Percentiles rank a stretch among this genome's conserved stretches.
phyloP scores from a whole-genome alignment of 2,113 vertebrate species.

The Turdus rufiventris region DNA sequence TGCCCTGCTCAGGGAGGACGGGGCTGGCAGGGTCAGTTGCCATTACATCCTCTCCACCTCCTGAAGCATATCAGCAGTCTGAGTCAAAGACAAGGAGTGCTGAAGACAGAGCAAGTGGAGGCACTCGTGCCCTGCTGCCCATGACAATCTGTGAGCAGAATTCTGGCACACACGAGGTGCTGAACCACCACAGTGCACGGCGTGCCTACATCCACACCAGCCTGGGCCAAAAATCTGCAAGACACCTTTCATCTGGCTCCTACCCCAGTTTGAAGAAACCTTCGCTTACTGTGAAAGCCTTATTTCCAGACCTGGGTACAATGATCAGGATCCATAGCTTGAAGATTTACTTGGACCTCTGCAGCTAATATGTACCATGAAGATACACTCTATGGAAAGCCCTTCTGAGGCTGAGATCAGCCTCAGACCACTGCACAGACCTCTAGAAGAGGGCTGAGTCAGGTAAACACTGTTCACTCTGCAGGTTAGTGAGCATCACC shows the following conservation, averaged over 20 bases:
- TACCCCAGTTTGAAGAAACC: background rate
- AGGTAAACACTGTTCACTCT: background rate
- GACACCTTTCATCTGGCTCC: background rate
- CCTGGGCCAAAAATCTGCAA: background rate
- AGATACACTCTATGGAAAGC: background rate
- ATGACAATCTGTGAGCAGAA: background rate
- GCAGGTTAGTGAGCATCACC: background rate
- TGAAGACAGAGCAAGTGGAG: background rate
- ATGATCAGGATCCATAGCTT: background rate
- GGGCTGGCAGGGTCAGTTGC: background rate
- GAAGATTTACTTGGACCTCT: background rate
- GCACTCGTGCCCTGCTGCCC: background rate
- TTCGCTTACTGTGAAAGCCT: background rate
- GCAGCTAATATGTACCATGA: background rate
- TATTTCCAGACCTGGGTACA: background rate
- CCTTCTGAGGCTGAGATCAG: background rate
- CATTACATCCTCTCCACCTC: background rate
- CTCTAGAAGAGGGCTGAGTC: background rate
- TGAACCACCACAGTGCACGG: background rate
- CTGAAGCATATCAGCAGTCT: background rate
- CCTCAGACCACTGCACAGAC: background rate
- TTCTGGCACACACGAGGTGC: fast-evolving
- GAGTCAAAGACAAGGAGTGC: background rate
- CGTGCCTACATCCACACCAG: background rate
- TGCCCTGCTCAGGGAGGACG: background rate